Evolutionary conservation across 2,113 vertebrate species (phyloP).

Genomic region (Rhegmatorhina hoffmannsi): DNA sequence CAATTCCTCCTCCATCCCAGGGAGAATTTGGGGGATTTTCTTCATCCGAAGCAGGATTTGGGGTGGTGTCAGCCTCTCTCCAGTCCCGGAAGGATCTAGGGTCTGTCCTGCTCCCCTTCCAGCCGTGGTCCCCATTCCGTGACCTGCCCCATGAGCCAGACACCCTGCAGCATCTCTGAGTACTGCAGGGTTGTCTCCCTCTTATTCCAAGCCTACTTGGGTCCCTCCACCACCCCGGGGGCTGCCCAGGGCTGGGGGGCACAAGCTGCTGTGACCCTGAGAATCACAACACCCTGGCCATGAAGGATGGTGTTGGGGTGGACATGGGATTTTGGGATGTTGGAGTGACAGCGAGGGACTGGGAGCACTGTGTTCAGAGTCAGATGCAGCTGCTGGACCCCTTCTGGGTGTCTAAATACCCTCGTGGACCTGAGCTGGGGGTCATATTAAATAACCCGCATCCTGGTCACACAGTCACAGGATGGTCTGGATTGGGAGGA

Average conservation of each 20-base stretch:
- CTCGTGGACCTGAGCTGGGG: not conserved
- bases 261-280: not conserved
- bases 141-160: not conserved
- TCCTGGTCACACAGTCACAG: too few species aligned
- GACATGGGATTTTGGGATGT: rapidly evolving
- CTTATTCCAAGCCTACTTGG: not conserved
- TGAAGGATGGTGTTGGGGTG: not conserved
- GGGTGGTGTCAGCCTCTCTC: too few species aligned
- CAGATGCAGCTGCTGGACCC: not conserved
- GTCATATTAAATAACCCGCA: not conserved
- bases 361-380: not conserved
- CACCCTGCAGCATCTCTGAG: not conserved
- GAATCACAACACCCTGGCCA: rapidly evolving
- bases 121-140: not conserved
- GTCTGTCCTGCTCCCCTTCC: not conserved
- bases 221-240: rapidly evolving
- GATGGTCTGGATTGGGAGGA: not conserved
- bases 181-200: not conserved
- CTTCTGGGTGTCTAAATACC: not conserved
- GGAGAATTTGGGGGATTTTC: not conserved
- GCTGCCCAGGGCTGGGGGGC: not conserved
- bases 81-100: not conserved
- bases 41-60: not conserved
- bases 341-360: rapidly evolving
- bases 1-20: too few species aligned